These are phyloP conservation scores for Alviniconcha marisindica DNA, from an alignment of 1,140 invertebrate genomes.

Conservation along the genomic window DNA sequence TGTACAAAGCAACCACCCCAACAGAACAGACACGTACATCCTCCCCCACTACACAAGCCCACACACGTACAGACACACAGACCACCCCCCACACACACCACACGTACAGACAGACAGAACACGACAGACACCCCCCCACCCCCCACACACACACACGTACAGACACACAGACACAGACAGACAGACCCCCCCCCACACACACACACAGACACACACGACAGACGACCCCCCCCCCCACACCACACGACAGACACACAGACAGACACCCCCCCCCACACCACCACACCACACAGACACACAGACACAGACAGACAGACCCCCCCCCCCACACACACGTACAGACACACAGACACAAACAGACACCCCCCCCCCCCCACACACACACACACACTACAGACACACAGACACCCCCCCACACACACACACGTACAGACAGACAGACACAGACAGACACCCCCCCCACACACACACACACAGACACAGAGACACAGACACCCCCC, in stretches of 20 bases:
- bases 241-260: constrained; percentile 3
- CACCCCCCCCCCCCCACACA: neutral
- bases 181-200: neutral
- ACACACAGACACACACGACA: neutral
- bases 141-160: constrained; percentile 7
- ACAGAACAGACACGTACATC: too few relatives aligned
- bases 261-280: neutral
- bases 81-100: neutral
- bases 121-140: too few relatives aligned
- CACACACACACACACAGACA: too few relatives aligned
- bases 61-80: too few relatives aligned
- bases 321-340: neutral
- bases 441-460: neutral
- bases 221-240: neutral
- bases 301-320: too few relatives aligned
- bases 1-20: too few relatives aligned
- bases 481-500: too few relatives aligned
- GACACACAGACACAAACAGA: too few relatives aligned
- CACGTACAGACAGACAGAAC: neutral
- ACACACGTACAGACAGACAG: neutral
- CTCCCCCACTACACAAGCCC: neutral
- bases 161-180: constrained; percentile 1
- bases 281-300: too few relatives aligned
- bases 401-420: too few relatives aligned
- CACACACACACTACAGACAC: too few relatives aligned